Conservation (phyloP, 2,888 invertebrate species). For the Labia minor region DNA sequence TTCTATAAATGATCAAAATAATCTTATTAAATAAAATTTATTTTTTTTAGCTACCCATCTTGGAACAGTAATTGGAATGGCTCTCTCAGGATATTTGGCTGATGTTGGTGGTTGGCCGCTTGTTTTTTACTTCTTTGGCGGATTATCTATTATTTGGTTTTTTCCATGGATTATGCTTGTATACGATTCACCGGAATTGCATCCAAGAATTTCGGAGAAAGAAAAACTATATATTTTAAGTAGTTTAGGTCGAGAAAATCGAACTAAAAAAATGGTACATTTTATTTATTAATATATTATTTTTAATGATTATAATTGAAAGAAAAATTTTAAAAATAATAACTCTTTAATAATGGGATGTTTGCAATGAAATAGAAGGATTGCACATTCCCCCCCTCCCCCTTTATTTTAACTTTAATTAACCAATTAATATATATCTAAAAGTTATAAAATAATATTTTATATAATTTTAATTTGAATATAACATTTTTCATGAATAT, state of each 20-base stretch:
- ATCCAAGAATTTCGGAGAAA: constrained; percentile 38
- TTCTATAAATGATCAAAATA: no score
- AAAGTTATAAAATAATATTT: no score
- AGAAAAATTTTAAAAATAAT: no score
- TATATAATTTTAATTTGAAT: no score
- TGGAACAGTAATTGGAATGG: constrained; percentile 22
- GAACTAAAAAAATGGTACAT: not conserved
- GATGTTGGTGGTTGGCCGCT: constrained; percentile 17
- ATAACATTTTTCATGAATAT: no score
- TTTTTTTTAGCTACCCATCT: constrained; percentile 18
- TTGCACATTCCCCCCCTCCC: no score
- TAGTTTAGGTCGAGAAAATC: not conserved
- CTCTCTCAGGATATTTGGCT: constrained; percentile 21
- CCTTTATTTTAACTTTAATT: no score
- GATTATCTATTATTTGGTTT: constrained; percentile 38
- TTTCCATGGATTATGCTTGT: constrained; percentile 37
- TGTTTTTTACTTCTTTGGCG: constrained; percentile 29
- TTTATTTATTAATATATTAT: not conserved
- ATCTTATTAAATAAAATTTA: no score
- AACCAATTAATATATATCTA: no score
- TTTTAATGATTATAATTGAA: no score
- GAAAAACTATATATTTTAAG: constrained; percentile 29
- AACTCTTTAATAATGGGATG: not conserved
- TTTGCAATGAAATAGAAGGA: not conserved
- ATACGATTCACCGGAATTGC: constrained; percentile 39